These are phyloP conservation scores for Drosophila percnosoma DNA, from an alignment of 2,888 invertebrate species.

Conservation along the genomic window DNA sequence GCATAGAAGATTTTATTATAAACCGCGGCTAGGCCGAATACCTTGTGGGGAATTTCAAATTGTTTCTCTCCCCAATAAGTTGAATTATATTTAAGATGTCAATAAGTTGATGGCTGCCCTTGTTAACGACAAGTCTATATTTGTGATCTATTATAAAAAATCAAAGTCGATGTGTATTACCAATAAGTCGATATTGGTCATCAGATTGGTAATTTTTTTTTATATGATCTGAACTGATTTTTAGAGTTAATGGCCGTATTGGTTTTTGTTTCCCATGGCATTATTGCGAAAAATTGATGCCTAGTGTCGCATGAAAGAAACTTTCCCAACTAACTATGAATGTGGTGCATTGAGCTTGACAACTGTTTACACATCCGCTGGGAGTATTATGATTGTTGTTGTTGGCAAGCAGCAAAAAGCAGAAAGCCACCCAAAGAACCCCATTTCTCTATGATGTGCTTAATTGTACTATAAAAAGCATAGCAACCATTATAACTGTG, in stretches of 20 bases:
- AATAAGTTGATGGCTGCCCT: not conserved
- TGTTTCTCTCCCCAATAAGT: not conserved
- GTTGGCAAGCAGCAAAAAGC: slow-evolving; percentile 1
- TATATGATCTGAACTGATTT: not conserved
- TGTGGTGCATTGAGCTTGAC: slow-evolving; percentile 48
- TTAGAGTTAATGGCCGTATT: slow-evolving; percentile 9
- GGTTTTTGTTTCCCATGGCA: slow-evolving; percentile 32
- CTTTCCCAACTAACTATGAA: slow-evolving; percentile 54
- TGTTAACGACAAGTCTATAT: not conserved
- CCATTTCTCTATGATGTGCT: slow-evolving; percentile 44
- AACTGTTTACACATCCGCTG: slow-evolving; percentile 73
- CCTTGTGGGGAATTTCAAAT: slow-evolving; percentile 39
- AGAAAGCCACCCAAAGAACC: slow-evolving; percentile 46
- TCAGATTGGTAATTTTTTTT: not conserved
- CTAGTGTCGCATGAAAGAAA: slow-evolving; percentile 32
- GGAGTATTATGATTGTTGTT: slow-evolving; percentile 42
- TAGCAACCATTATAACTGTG: slow-evolving; percentile 73
- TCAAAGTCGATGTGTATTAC: not conserved
- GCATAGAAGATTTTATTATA: slow-evolving; percentile 45
- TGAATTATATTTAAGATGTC: not conserved
- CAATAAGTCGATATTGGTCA: not conserved
- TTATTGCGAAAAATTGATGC: slow-evolving; percentile 37
- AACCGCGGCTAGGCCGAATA: slow-evolving; percentile 31
- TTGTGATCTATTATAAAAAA: not conserved
- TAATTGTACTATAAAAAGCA: slow-evolving; percentile 47